A percentile compares a stretch with the other conserved stretches of the same genome.
Evolutionary conservation across 2,113 vertebrate species (phyloP).

Genomic region (Gallinago jamesoni): DNA sequence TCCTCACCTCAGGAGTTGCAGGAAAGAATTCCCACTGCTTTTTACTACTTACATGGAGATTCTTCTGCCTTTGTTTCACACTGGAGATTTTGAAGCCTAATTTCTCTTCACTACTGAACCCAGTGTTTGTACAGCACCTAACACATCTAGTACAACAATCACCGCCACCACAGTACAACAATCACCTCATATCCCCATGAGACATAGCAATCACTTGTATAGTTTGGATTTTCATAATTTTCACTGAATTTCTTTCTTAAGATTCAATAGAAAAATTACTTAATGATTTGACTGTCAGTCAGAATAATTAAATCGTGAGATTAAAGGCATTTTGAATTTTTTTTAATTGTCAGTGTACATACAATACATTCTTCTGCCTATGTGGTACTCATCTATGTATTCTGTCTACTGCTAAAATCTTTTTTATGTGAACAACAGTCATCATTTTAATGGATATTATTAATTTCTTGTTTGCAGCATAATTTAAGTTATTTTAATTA

Average conservation of each 20-base stretch:
- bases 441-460: slow-evolving; percentile 47
- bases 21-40: neutral
- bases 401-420: slow-evolving; percentile 34
- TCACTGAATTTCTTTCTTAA: slow-evolving; percentile 39
- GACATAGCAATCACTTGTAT: neutral
- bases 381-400: neutral
- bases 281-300: slow-evolving; percentile 36
- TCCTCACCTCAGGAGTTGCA: neutral
- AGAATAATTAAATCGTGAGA: slow-evolving; percentile 48
- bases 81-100: neutral
- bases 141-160: neutral
- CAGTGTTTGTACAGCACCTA: neutral
- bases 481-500: slow-evolving; percentile 61
- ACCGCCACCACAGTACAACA: neutral
- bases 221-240: neutral
- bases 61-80: neutral
- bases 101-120: neutral
- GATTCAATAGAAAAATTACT: slow-evolving; percentile 30
- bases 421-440: slow-evolving; percentile 49
- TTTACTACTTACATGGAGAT: neutral
- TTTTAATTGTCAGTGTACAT: slow-evolving; percentile 1
- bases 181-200: no score
- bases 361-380: neutral
- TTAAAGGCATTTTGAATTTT: slow-evolving; percentile 48
- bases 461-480: slow-evolving; percentile 55